Conservation (phyloP, 1,140 invertebrate species). For the Bombus balteatus region DNA sequence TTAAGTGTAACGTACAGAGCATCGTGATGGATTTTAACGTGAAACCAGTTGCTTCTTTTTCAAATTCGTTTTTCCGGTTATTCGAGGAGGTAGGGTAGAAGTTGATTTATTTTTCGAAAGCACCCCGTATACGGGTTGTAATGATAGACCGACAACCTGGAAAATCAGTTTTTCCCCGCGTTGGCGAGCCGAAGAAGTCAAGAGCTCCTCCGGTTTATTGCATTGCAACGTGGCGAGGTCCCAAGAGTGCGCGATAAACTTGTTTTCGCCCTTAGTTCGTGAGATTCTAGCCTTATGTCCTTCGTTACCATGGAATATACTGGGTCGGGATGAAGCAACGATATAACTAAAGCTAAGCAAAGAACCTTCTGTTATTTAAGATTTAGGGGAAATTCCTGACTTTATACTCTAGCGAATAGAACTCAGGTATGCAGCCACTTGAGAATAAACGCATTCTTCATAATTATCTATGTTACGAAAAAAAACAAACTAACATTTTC, state of each 20-base stretch:
- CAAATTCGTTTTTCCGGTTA: too few species aligned
- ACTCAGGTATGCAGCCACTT: too few species aligned
- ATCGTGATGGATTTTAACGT: not conserved
- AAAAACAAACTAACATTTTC: not conserved
- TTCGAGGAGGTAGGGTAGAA: not conserved
- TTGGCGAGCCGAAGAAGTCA: not conserved
- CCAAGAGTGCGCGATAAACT: slow-evolving; percentile 20
- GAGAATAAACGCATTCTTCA: not conserved
- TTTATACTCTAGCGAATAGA: not conserved
- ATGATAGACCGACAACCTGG: slow-evolving; percentile 9
- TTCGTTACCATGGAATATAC: not conserved
- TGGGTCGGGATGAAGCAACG: not conserved
- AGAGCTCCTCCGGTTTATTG: slow-evolving; percentile 8
- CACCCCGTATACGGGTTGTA: not conserved
- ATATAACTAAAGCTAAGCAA: not conserved
- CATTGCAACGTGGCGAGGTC: not conserved
- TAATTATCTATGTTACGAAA: not conserved
- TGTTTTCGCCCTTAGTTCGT: slow-evolving; percentile 16
- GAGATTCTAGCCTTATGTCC: not conserved
- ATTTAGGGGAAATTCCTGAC: not conserved
- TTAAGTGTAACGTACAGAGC: not conserved
- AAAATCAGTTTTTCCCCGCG: slow-evolving; percentile 17
- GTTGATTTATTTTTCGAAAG: not conserved
- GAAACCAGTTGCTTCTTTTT: not conserved
- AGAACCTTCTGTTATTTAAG: not conserved